A percentile compares a stretch with the other conserved stretches of the same genome.
Conservation (phyloP, 2,113 vertebrate species). For the Zootoca vivipara region DNA sequence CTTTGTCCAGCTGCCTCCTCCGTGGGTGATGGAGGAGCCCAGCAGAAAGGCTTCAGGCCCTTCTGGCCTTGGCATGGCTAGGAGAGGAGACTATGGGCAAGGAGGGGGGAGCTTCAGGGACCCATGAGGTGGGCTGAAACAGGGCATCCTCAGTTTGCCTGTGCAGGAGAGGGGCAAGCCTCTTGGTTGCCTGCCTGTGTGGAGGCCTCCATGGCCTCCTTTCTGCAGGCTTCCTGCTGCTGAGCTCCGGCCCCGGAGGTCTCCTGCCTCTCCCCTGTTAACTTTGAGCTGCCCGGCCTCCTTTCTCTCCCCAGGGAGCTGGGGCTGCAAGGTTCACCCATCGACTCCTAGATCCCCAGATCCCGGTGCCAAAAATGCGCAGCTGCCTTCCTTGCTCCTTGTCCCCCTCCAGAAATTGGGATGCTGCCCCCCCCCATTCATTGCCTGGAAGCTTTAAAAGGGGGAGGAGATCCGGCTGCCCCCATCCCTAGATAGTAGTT, state of each 20-base stretch:
- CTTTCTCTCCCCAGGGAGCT: not conserved
- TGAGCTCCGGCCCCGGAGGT: not conserved
- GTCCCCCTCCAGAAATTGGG: too few species aligned
- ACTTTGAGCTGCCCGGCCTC: not conserved
- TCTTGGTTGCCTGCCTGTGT: not conserved
- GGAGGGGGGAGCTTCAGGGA: not conserved
- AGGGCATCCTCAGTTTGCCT: not conserved
- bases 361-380: not conserved
- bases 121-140: accelerated
- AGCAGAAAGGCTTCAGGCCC: not conserved
- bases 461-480: not conserved
- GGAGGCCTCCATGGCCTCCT: not conserved
- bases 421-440: too few species aligned
- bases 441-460: not conserved
- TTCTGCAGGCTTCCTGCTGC: accelerated
- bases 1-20: not conserved
- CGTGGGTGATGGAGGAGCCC: not conserved
- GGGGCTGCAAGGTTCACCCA: not conserved
- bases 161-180: not conserved
- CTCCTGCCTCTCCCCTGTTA: not conserved
- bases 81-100: not conserved
- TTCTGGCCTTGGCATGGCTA: not conserved
- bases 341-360: not conserved
- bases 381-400: not conserved
- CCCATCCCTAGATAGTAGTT: not conserved